Evolutionary conservation across 1,140 invertebrate species (phyloP).

Genomic region (Pachypsylla venusta): DNA sequence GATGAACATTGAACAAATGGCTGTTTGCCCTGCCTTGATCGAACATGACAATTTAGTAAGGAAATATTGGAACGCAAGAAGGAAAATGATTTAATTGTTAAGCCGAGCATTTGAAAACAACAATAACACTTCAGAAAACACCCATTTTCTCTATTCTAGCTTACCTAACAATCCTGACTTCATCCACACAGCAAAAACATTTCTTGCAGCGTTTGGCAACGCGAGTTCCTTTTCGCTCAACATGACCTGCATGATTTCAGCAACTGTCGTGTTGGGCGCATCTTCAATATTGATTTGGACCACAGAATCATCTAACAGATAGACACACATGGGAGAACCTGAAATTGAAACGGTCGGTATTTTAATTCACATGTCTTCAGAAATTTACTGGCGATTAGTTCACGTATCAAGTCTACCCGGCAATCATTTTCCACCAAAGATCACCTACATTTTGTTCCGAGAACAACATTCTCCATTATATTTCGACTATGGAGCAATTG

Average conservation of each 20-base stretch:
- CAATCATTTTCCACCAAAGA: background rate
- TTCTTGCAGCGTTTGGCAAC: slow-evolving; percentile 36
- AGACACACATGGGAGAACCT: slow-evolving; percentile 36
- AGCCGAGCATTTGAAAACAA: no score
- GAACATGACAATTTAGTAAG: no score
- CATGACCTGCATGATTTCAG: slow-evolving; percentile 37
- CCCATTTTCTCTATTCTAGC: no score
- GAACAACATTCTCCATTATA: background rate
- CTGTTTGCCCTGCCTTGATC: no score
- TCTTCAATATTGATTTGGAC: slow-evolving; percentile 55
- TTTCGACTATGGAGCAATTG: background rate
- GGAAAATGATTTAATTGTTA: no score
- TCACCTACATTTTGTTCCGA: background rate
- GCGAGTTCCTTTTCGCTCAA: slow-evolving; percentile 40
- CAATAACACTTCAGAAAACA: no score
- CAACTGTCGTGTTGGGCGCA: slow-evolving; percentile 33
- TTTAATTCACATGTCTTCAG: no score
- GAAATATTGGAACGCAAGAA: no score
- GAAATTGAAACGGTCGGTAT: slow-evolving; percentile 17
- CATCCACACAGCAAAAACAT: slow-evolving; percentile 51
- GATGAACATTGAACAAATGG: no score
- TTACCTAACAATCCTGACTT: slow-evolving; percentile 43
- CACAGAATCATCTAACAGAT: slow-evolving; percentile 46
- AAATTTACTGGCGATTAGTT: no score
- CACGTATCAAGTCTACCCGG: background rate